These are phyloP conservation scores for Siniperca scherzeri DNA, from an alignment of 2,797 vertebrate genomes.

Conservation along the genomic window DNA sequence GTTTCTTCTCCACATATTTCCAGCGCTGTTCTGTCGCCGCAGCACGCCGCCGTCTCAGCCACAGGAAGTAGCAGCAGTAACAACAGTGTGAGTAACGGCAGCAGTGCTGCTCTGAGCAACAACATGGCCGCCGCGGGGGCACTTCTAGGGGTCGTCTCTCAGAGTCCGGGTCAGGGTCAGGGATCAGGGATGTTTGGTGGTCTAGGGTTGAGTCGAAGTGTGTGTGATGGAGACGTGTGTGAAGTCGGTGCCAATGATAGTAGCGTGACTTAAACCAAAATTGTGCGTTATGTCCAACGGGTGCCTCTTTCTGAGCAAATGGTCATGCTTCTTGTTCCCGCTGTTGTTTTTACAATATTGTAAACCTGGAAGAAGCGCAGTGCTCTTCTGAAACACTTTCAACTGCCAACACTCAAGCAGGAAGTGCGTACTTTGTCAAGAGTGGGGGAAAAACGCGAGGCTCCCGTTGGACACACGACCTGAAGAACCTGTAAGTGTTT, in stretches of 20 bases:
- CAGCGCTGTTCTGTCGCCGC: constrained; percentile 52
- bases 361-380: constrained; percentile 11
- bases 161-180: constrained; percentile 67
- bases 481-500: constrained; percentile 24
- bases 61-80: constrained; percentile 37
- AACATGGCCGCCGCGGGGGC: constrained; percentile 61
- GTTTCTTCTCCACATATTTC: constrained; percentile 70
- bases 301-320: constrained; percentile 16
- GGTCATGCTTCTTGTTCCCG: background rate
- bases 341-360: constrained; percentile 25
- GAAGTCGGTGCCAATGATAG: constrained; percentile 80
- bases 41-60: constrained; percentile 19
- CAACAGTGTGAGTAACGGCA: constrained; percentile 15
- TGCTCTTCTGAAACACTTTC: background rate
- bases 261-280: constrained; percentile 78
- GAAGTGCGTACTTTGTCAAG: background rate
- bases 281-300: background rate
- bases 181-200: constrained; percentile 83
- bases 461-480: constrained; percentile 36
- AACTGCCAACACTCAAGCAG: constrained; percentile 36
- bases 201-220: constrained; percentile 73
- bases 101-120: constrained; percentile 44
- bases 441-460: background rate
- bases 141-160: constrained; percentile 70
- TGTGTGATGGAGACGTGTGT: constrained; percentile 80